phyloP scores from a whole-genome alignment of 2,797 vertebrate genomes.

The Tenualosa thibaudeaui region DNA sequence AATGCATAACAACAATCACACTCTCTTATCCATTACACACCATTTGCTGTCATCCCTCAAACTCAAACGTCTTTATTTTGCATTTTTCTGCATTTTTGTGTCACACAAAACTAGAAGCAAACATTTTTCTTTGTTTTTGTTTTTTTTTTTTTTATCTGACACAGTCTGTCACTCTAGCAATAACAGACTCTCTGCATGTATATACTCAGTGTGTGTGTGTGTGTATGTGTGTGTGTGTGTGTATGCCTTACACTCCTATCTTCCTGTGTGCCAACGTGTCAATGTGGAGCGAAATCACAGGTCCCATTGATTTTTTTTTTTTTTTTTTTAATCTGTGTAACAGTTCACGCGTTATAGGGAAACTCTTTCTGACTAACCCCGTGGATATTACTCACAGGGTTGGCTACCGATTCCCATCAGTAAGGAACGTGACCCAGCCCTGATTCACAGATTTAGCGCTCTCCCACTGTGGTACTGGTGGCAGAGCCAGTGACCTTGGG shows the following conservation, averaged over 20 bases:
- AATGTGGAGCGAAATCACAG: too few species aligned
- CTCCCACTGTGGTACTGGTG: conserved; percentile 47
- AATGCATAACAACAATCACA: conserved; percentile 14
- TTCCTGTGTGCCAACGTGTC: too few species aligned
- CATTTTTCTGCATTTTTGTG: neutral
- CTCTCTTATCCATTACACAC: neutral
- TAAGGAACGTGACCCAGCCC: conserved; percentile 35
- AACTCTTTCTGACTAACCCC: neutral
- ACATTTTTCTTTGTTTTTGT: neutral
- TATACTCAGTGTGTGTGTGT: too few species aligned
- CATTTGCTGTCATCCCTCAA: neutral
- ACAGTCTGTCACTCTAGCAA: too few species aligned
- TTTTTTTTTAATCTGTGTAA: neutral
- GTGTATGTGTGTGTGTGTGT: too few species aligned
- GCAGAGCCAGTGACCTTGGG: conserved; percentile 57
- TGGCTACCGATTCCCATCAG: neutral
- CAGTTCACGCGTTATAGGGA: neutral
- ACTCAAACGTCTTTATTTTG: neutral
- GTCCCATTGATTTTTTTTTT: too few species aligned
- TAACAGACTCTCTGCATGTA: too few species aligned
- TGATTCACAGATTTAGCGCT: conserved; percentile 29
- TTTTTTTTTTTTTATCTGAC: neutral
- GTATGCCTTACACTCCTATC: too few species aligned
- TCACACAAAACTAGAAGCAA: neutral
- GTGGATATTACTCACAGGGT: neutral